phyloP scores from a whole-genome alignment of 2,888 invertebrate species.

The Odontomyia ornata region DNA sequence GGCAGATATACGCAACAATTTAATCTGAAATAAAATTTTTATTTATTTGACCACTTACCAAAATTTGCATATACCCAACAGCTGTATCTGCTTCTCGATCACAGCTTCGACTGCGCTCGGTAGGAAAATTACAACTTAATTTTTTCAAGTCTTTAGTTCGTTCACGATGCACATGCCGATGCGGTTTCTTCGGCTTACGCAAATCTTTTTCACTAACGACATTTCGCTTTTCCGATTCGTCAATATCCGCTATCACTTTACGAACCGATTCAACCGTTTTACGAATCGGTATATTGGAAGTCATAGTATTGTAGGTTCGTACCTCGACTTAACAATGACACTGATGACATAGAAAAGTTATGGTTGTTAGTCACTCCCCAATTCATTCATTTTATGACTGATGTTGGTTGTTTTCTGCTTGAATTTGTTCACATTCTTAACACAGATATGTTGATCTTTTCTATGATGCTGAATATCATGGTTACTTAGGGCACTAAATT shows the following conservation, averaged over 20 bases:
- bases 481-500: too few relatives aligned
- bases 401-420: too few relatives aligned
- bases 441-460: too few relatives aligned
- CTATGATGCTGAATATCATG: too few relatives aligned
- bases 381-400: too few relatives aligned
- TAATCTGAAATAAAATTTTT: background rate
- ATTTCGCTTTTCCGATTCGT: conserved; percentile 52
- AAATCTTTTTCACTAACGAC: conserved; percentile 21
- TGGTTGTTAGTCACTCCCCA: too few relatives aligned
- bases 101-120: conserved; percentile 58
- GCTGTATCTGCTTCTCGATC: conserved; percentile 52
- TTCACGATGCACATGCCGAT: conserved; percentile 51
- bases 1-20: too few relatives aligned
- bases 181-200: conserved; percentile 31
- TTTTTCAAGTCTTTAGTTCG: conserved; percentile 56
- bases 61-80: conserved; percentile 56
- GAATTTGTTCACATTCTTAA: too few relatives aligned
- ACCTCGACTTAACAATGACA: background rate
- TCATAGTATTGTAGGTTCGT: conserved; percentile 34
- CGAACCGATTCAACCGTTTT: conserved; percentile 42
- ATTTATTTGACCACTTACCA: conserved; percentile 53
- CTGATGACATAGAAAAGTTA: too few relatives aligned
- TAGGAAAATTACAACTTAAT: conserved; percentile 58
- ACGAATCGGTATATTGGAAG: conserved; percentile 47
- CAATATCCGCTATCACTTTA: conserved; percentile 59